Evolutionary conservation across 2,113 vertebrate genomes (phyloP).

Genomic region (Vanacampus margaritifer): DNA sequence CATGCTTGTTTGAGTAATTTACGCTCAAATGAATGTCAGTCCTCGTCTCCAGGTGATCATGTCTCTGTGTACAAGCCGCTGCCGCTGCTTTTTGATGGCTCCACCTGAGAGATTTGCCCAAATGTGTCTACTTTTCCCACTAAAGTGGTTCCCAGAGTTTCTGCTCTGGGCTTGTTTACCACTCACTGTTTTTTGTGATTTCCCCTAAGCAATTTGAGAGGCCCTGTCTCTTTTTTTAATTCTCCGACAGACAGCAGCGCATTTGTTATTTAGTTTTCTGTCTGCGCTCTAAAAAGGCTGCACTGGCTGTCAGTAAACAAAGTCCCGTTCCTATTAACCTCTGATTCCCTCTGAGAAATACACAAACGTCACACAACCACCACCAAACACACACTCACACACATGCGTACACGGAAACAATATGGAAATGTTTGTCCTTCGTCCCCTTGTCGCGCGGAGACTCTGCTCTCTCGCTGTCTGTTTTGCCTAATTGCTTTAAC

Average conservation of each 20-base stretch:
- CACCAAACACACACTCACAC: constrained; percentile 29
- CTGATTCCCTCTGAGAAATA: constrained; percentile 59
- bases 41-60: constrained; percentile 72
- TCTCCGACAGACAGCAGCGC: constrained; percentile 28
- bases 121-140: constrained; percentile 57
- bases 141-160: constrained; percentile 54
- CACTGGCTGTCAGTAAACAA: constrained; percentile 54
- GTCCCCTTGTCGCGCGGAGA: constrained; percentile 54
- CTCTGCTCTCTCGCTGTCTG: constrained; percentile 68
- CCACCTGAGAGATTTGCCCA: constrained; percentile 73
- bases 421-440: constrained; percentile 70
- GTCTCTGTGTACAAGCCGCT: constrained; percentile 49
- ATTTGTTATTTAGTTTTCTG: constrained; percentile 30
- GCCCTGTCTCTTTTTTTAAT: constrained; percentile 21
- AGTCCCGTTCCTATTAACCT: constrained; percentile 66
- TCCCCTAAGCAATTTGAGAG: constrained; percentile 48
- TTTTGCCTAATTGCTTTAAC: constrained; percentile 78
- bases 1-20: constrained; percentile 72
- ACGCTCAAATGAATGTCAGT: constrained; percentile 62
- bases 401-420: constrained; percentile 37
- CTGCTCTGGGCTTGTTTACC: constrained; percentile 68
- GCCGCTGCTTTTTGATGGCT: constrained; percentile 64
- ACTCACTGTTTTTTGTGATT: constrained; percentile 65
- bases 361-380: constrained; percentile 50
- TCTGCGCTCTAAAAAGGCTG: constrained; percentile 33